Evolutionary conservation across 1,140 invertebrate genomes (phyloP), one percentile per base, ranked within the genome.

Genomic region (Calephelis nemesis): DNA sequence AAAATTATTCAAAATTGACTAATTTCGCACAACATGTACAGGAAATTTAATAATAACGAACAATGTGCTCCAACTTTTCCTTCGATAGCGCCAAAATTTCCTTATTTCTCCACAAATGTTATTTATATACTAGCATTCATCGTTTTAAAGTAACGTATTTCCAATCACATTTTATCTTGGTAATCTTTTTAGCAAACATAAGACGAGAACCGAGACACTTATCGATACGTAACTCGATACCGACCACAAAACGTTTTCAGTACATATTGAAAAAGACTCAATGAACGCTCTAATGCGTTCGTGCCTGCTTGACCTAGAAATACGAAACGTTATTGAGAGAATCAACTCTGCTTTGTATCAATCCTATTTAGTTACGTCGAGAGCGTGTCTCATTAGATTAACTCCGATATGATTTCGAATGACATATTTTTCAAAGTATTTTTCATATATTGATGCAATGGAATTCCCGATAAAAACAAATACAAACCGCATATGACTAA

Each of bases 311-410:
- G 54, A 60, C 54, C 54, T 40, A 60, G 54, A 60, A 60, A 60
- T 60, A 40, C 30, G 54, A 60, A 60, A 60, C 54, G 30, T 30
- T 40, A 39, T 40, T 39, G 54, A 60, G 30, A 39, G 54, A 39
- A 60, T n/a, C 6, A 39, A 60, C 12, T 60, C 54, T 60, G 54
- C 54, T 60, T 60, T 60, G 39, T 60, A 60, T 60, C 54, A 60
- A 60, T 60, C 54, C 54, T 40, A 60, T 60, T 60, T 60, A 60
- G 54, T 12, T 60, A 60, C 54, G 39, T 60, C 30, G 7, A 60
- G 30, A 60, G 30, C 54, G 11, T 40, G 54, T 60, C 30, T 60
- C 39, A 60, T 39, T 60, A 40, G 30, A 40, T 60, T 40, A 60
- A 8, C 5, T 12, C 12, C 5, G 39, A 60, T 60, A 39, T 2